Percentiles rank a stretch among this genome's conserved stretches.
phyloP scores from a whole-genome alignment of 2,888 invertebrate species.

The Eristalinus sepulchralis region DNA sequence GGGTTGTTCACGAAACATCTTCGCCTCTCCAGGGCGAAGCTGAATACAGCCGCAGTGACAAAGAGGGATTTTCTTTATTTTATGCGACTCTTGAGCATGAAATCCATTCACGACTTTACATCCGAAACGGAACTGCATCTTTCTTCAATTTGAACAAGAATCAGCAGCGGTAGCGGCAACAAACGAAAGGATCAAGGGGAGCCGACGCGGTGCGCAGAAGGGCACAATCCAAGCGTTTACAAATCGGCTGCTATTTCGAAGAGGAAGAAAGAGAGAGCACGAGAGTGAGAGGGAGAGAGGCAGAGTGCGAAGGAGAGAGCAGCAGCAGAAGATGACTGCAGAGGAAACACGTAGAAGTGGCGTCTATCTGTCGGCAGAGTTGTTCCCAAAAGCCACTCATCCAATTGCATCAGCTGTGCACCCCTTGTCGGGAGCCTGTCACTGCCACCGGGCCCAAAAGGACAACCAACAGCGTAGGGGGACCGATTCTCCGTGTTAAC shows the following conservation, averaged over 20 bases:
- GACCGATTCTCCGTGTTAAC: conserved; percentile 31
- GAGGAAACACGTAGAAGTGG: conserved; percentile 67
- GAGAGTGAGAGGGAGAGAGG: not conserved
- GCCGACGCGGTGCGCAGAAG: conserved; percentile 44
- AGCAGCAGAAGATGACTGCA: conserved; percentile 67
- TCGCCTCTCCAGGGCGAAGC: conserved; percentile 12
- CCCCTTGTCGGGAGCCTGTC: not conserved
- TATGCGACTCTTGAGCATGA: conserved; percentile 58
- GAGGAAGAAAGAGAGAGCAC: not conserved
- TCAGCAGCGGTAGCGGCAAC: conserved; percentile 9
- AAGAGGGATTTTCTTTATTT: conserved; percentile 41
- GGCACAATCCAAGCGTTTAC: conserved; percentile 12
- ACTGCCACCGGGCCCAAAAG: not conserved
- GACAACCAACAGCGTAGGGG: not conserved
- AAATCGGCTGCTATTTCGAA: not conserved
- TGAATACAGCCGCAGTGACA: conserved; percentile 12
- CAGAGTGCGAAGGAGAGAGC: not conserved
- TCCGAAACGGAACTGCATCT: conserved; percentile 62
- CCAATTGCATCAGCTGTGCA: conserved; percentile 59
- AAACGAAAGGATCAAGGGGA: conserved; percentile 27
- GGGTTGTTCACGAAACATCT: conserved; percentile 7
- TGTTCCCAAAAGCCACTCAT: conserved; percentile 62
- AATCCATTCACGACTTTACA: conserved; percentile 64
- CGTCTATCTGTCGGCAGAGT: conserved; percentile 68
- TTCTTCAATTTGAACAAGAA: conserved; percentile 43